phyloP scores from a whole-genome alignment of 2,888 invertebrate species.

The Mamestra brassicae region DNA sequence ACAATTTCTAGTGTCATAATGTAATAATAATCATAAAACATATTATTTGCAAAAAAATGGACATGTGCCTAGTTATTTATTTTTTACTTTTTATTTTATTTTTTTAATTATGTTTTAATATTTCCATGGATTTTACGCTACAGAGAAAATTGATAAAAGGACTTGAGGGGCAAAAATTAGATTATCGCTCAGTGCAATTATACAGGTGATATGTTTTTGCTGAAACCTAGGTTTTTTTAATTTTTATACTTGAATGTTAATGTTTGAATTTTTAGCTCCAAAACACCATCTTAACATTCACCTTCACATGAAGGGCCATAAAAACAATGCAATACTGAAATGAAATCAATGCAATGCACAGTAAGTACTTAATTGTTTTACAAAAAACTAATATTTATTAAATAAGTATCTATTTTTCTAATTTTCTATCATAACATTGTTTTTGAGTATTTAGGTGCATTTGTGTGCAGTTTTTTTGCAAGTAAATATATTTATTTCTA shows the following conservation, averaged over 20 bases:
- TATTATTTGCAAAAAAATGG: constrained; percentile 32
- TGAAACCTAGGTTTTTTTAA: background rate
- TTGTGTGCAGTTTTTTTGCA: background rate
- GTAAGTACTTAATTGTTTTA: constrained; percentile 11
- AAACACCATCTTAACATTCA: background rate
- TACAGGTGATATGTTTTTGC: background rate
- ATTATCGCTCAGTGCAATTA: background rate
- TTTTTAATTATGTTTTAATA: background rate
- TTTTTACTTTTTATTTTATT: background rate
- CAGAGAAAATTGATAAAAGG: background rate
- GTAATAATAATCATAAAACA: constrained; percentile 19
- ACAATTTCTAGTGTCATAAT: constrained; percentile 61
- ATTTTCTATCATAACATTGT: background rate
- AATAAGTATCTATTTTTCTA: background rate
- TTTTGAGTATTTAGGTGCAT: background rate
- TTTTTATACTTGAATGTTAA: too few species aligned
- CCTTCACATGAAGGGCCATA: background rate
- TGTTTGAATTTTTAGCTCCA: background rate
- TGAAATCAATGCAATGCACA: constrained; percentile 1
- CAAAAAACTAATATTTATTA: background rate
- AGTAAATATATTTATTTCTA: constrained; percentile 55
- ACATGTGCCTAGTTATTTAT: background rate
- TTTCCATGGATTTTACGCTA: background rate
- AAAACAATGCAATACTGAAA: constrained; percentile 1
- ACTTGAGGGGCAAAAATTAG: too few species aligned